These are phyloP conservation scores for Dolichoris vasculosae DNA, from an alignment of 1,140 invertebrate genomes.

Conservation along the genomic window DNA sequence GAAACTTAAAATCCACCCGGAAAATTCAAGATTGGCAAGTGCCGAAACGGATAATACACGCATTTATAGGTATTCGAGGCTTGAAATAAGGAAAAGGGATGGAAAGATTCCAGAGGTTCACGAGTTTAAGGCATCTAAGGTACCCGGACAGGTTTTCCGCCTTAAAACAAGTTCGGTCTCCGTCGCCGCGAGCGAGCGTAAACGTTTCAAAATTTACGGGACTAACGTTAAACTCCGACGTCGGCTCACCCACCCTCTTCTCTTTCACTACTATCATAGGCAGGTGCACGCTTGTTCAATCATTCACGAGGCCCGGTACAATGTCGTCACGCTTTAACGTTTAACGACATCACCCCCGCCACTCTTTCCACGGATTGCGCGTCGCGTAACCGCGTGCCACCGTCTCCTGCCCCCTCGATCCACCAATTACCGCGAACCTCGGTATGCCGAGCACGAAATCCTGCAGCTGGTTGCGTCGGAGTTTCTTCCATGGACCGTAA, in stretches of 20 bases:
- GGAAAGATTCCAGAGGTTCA: not conserved
- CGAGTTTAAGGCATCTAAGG: not conserved
- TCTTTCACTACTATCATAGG: not conserved
- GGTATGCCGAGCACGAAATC: not conserved
- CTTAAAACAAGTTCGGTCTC: slow-evolving; percentile 5
- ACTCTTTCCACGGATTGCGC: not conserved
- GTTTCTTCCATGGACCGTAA: not conserved
- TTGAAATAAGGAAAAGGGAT: not conserved
- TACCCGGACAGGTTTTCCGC: slow-evolving; percentile 14
- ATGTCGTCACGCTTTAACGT: slow-evolving; percentile 41
- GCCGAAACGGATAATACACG: not conserved
- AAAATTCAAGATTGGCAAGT: not conserved
- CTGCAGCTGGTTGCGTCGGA: too few species aligned
- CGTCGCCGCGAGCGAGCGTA: not conserved
- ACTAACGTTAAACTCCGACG: not conserved
- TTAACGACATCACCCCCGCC: slow-evolving; percentile 25
- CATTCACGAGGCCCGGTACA: slow-evolving; percentile 31
- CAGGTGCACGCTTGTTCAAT: not conserved
- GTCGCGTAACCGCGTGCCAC: not conserved
- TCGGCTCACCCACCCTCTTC: not conserved
- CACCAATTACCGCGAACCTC: slow-evolving; percentile 29
- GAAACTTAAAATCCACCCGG: not conserved
- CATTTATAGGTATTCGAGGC: not conserved
- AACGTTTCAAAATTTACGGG: slow-evolving; percentile 45
- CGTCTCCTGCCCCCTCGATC: slow-evolving; percentile 11